These are phyloP conservation scores for Hipparchia sbordonii DNA, from an alignment of 2,888 invertebrate species.

Conservation along the genomic window DNA sequence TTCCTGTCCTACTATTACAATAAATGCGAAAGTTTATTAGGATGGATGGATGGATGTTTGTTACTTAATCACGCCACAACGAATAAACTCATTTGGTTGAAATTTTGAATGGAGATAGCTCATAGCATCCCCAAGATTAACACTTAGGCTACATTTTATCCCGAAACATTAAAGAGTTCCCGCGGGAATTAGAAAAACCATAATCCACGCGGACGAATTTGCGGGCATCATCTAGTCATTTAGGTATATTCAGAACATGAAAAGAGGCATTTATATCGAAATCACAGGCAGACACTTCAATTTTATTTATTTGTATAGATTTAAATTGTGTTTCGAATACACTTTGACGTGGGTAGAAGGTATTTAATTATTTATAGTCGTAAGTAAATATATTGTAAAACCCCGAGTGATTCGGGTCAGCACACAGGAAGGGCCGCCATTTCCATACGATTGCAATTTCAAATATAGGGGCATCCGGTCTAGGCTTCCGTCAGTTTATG, in stretches of 20 bases:
- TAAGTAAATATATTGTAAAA: slow-evolving; percentile 17
- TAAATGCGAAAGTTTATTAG: too few relatives aligned
- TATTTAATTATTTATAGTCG: slow-evolving; percentile 3
- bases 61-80: too few relatives aligned
- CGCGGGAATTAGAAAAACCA: too few relatives aligned
- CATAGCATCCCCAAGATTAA: too few relatives aligned
- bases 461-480: slow-evolving; percentile 64
- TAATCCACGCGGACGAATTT: too few relatives aligned
- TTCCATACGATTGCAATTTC: slow-evolving; percentile 70
- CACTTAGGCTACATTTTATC: too few relatives aligned
- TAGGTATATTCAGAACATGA: neutral
- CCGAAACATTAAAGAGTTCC: too few relatives aligned
- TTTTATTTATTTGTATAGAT: neutral
- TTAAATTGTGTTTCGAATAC: neutral
- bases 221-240: neutral
- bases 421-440: slow-evolving; percentile 62
- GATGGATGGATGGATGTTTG: too few relatives aligned
- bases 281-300: neutral
- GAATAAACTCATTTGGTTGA: too few relatives aligned
- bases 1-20: too few relatives aligned
- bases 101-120: too few relatives aligned
- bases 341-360: neutral
- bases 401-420: slow-evolving; percentile 46
- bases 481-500: slow-evolving; percentile 54
- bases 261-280: neutral